phyloP scores from a whole-genome alignment of 1,140 invertebrate genomes.

The Ceratitis capitata region DNA sequence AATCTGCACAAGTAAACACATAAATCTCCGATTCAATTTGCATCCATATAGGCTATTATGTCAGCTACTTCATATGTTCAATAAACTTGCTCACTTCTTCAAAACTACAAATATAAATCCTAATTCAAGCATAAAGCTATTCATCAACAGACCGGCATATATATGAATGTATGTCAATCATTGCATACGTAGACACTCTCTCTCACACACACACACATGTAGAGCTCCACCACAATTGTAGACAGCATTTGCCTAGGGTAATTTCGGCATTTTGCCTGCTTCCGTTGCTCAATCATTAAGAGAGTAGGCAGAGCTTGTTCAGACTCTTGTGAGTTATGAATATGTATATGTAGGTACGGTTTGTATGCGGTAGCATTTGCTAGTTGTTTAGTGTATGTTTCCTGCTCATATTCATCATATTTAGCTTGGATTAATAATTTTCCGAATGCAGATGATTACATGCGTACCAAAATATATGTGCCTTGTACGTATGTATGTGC shows the following conservation, averaged over 20 bases:
- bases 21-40: constrained; percentile 22
- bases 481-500: no score
- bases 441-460: constrained; percentile 19
- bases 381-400: constrained; percentile 19
- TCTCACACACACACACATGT: not conserved
- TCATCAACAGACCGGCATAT: not conserved
- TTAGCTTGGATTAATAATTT: constrained; percentile 32
- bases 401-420: constrained; percentile 33
- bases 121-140: not conserved
- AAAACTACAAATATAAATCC: not conserved
- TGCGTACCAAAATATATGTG: not conserved
- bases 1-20: constrained; percentile 9
- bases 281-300: not conserved
- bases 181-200: not conserved
- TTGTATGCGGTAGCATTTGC: not conserved
- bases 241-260: not conserved
- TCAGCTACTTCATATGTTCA: not conserved
- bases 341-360: not conserved
- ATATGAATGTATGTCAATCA: not conserved
- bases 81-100: constrained; percentile 9
- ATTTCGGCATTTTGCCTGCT: not conserved
- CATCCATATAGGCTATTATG: constrained; percentile 20
- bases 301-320: no score
- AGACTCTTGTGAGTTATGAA: no score
- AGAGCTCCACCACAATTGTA: not conserved